A percentile compares a stretch with the other conserved stretches of the same genome.
Conservation (phyloP, 2,797 vertebrate genomes). For the Takifugu ocellatus region DNA sequence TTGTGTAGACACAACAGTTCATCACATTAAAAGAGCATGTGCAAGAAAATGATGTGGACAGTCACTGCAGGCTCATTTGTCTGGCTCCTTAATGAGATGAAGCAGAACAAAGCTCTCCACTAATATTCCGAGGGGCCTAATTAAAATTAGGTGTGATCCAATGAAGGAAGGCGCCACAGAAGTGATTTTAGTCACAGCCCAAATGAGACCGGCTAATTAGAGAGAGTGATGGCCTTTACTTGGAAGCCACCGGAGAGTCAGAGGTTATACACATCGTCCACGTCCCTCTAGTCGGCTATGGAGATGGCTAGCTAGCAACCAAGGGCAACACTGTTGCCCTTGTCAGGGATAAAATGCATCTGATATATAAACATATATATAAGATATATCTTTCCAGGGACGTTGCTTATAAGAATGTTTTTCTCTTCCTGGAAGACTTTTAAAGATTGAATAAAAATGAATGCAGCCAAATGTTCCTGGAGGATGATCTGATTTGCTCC, state of each 20-base stretch:
- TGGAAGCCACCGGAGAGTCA: slow-evolving; percentile 78
- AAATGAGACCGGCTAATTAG: slow-evolving; percentile 91
- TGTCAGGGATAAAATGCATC: neutral
- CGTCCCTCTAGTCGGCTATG: slow-evolving; percentile 63
- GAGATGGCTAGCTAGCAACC: slow-evolving; percentile 61
- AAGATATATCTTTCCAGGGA: too few species aligned
- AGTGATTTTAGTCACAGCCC: slow-evolving; percentile 88
- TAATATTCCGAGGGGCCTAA: slow-evolving; percentile 94
- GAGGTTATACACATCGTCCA: slow-evolving; percentile 72
- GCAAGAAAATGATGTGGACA: slow-evolving; percentile 49
- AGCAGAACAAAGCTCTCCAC: slow-evolving; percentile 81
- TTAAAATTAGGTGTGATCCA: slow-evolving; percentile 90
- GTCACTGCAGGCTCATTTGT: slow-evolving; percentile 72
- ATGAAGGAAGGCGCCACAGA: slow-evolving; percentile 80
- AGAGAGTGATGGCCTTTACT: slow-evolving; percentile 91
- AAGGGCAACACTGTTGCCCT: slow-evolving; percentile 18
- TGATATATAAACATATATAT: too few species aligned
- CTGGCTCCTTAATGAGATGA: slow-evolving; percentile 88
- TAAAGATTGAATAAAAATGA: too few species aligned
- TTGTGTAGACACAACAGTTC: slow-evolving; percentile 50
- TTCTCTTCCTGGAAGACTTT: too few species aligned
- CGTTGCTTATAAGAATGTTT: too few species aligned
- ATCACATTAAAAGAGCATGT: slow-evolving; percentile 41
- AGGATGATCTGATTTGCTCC: too few species aligned
- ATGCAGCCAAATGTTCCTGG: too few species aligned